A percentile compares a stretch with the other conserved stretches of the same genome.
phyloP scores from a whole-genome alignment of 1,140 invertebrate genomes.

The Acyrthosiphon pisum region DNA sequence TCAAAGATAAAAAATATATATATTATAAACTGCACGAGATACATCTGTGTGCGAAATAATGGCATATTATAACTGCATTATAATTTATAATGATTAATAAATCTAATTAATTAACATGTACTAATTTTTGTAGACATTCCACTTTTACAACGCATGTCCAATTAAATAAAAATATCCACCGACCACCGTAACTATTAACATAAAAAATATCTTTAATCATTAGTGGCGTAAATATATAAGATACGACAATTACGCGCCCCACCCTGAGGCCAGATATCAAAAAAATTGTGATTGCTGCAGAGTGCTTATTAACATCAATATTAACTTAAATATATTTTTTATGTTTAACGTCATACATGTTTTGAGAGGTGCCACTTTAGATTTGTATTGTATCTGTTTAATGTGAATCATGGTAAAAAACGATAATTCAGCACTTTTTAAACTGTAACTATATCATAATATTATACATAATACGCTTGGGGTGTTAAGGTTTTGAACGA shows the following conservation, averaged over 20 bases:
- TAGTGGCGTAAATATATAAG: neutral
- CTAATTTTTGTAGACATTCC: neutral
- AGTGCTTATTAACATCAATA: neutral
- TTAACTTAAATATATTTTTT: neutral
- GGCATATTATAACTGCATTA: neutral
- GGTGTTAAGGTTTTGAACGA: neutral
- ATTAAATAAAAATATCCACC: neutral
- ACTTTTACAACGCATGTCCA: neutral
- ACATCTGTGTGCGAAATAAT: neutral
- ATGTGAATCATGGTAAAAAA: neutral
- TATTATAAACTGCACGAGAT: neutral
- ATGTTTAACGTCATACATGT: neutral
- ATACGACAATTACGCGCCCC: neutral
- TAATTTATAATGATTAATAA: neutral
- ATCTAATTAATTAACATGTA: neutral
- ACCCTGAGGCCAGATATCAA: neutral
- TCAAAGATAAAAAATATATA: constrained; percentile 17
- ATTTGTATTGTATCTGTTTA: neutral
- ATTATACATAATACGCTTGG: neutral
- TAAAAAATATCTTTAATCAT: neutral
- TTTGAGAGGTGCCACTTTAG: neutral
- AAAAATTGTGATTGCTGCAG: neutral
- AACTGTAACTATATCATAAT: neutral
- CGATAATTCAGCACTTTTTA: neutral
- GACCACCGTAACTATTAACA: neutral